Percentiles rank a stretch among this genome's conserved stretches.
Evolutionary conservation across 2,113 vertebrate genomes (phyloP).

Genomic region (Chaetops frenatus): DNA sequence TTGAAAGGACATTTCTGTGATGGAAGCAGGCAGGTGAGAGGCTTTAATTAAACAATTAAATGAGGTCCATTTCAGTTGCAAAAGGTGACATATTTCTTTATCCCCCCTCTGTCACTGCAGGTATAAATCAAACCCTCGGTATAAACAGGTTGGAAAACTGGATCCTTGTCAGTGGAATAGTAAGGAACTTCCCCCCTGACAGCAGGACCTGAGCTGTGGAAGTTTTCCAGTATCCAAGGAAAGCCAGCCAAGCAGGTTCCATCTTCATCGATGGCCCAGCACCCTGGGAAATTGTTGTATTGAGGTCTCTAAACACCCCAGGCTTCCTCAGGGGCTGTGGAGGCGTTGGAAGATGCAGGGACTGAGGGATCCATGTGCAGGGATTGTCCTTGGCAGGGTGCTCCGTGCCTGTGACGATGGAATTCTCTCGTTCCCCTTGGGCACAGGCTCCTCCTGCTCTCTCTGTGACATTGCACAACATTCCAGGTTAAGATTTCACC

Average conservation of each 20-base stretch:
- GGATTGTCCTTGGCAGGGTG: neutral
- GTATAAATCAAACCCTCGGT: neutral
- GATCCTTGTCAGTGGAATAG: neutral
- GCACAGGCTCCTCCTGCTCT: neutral
- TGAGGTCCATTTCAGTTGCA: neutral
- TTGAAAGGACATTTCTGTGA: neutral
- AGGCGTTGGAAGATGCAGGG: neutral
- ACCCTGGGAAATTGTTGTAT: neutral
- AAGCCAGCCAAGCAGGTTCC: neutral
- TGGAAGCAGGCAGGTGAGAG: neutral
- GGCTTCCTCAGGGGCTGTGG: neutral
- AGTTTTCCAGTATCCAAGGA: neutral
- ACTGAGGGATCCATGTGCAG: neutral
- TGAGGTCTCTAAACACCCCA: neutral
- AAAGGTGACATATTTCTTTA: neutral
- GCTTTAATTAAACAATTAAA: neutral
- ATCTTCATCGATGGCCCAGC: neutral
- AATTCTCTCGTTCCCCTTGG: fast-evolving
- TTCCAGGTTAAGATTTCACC: neutral
- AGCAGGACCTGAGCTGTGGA: neutral
- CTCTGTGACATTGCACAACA: neutral
- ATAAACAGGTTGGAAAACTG: neutral
- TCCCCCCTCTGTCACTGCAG: neutral
- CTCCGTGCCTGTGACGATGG: fast-evolving
- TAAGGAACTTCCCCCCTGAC: neutral